Percentiles rank a stretch among this genome's conserved stretches.
Evolutionary conservation across 2,888 invertebrate species (phyloP).

Genomic region (Drosophila ezoana): DNA sequence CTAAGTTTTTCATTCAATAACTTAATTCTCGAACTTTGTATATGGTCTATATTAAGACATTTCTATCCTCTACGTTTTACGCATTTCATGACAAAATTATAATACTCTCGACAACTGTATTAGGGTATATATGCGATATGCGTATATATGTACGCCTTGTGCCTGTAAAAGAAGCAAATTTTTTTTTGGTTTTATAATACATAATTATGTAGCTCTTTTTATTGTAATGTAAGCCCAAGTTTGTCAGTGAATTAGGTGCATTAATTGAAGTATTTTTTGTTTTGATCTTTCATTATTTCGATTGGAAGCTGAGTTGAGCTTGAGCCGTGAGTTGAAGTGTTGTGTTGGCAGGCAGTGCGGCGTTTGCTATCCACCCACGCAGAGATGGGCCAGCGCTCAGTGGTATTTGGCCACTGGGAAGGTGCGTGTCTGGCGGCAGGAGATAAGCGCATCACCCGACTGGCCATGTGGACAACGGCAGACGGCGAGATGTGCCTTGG

Average conservation of each 20-base stretch:
- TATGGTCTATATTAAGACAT: too few relatives aligned
- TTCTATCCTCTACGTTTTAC: too few relatives aligned
- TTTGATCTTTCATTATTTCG: constrained; percentile 3
- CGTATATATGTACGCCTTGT: too few relatives aligned
- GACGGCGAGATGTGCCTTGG: constrained; percentile 91
- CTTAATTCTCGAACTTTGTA: too few relatives aligned
- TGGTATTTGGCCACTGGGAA: constrained; percentile 84
- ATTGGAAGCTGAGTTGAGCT: constrained; percentile 8
- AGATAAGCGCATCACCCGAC: constrained; percentile 87
- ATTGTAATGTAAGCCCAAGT: constrained; percentile 33
- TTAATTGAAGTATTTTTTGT: constrained; percentile 23
- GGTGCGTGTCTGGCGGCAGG: constrained; percentile 86
- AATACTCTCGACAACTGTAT: too few relatives aligned
- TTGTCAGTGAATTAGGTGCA: constrained; percentile 37
- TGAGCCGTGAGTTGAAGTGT: constrained; percentile 1
- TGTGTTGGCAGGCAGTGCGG: constrained; percentile 70
- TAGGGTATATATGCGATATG: too few relatives aligned
- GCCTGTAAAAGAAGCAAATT: too few relatives aligned
- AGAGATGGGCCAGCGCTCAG: constrained; percentile 20
- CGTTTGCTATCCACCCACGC: constrained; percentile 33
- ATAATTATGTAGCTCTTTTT: constrained; percentile 20
- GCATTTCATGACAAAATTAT: too few relatives aligned
- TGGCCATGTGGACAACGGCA: constrained; percentile 91
- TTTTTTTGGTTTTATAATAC: constrained; percentile 10
- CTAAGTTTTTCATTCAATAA: too few relatives aligned